A percentile compares a stretch with the other conserved stretches of the same genome.
phyloP scores from a whole-genome alignment of 1,140 invertebrate genomes.

The Drosophila yakuba region DNA sequence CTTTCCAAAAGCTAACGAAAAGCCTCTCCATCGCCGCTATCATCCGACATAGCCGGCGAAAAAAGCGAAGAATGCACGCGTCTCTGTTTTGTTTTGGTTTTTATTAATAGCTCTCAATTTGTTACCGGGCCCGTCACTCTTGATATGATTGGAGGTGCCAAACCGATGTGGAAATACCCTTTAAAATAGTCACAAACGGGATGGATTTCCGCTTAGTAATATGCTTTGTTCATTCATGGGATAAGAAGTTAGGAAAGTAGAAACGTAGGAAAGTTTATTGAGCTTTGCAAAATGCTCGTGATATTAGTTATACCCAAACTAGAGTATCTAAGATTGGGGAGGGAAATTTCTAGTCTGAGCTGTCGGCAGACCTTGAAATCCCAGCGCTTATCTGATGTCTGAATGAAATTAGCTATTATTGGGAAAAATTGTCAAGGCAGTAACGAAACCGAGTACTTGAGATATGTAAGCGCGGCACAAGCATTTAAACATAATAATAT shows the following conservation, averaged over 20 bases:
- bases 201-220: neutral
- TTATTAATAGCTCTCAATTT: constrained; percentile 59
- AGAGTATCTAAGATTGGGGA: neutral
- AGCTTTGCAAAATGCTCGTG: neutral
- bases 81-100: constrained; percentile 66
- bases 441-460: constrained; percentile 8
- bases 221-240: no score
- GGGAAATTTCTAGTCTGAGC: constrained; percentile 7
- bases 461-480: neutral
- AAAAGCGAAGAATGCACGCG: constrained; percentile 58
- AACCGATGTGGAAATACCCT: neutral
- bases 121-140: constrained; percentile 45
- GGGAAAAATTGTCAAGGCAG: constrained; percentile 34
- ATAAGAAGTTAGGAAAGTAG: no score
- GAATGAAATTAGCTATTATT: constrained; percentile 37
- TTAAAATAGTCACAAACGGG: neutral
- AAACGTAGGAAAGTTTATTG: neutral
- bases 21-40: constrained; percentile 43
- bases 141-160: constrained; percentile 16
- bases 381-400: constrained; percentile 27
- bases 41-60: constrained; percentile 50
- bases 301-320: neutral
- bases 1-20: constrained; percentile 45
- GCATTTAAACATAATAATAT: constrained; percentile 17
- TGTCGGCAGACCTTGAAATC: constrained; percentile 29